Evolutionary conservation across 2,113 vertebrate genomes (phyloP).

Genomic region (Zeus faber): DNA sequence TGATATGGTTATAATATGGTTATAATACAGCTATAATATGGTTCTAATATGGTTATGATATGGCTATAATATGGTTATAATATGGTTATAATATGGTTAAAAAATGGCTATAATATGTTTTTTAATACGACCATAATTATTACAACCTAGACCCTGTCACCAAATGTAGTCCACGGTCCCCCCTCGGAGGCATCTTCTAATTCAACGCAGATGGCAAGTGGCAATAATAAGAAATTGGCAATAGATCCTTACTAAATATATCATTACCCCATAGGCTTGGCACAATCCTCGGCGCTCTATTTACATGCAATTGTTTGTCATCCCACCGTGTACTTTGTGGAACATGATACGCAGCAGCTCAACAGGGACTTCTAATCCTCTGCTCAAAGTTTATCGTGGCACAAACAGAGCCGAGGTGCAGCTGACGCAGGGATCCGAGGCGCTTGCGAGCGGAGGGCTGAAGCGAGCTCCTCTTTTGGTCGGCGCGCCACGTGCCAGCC

Average conservation of each 20-base stretch:
- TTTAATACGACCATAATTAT: too few relatives aligned
- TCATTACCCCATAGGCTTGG: slow-evolving; percentile 56
- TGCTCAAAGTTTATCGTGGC: slow-evolving; percentile 13
- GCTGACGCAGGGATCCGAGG: too few relatives aligned
- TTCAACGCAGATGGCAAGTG: slow-evolving; percentile 63
- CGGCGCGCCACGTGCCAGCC: too few relatives aligned
- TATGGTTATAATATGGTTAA: too few relatives aligned
- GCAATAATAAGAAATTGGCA: slow-evolving; percentile 57
- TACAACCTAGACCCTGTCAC: slow-evolving; percentile 11
- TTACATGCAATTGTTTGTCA: slow-evolving; percentile 36
- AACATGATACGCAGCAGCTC: slow-evolving; percentile 32
- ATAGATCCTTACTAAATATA: slow-evolving; percentile 61
- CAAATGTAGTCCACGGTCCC: slow-evolving; percentile 49
- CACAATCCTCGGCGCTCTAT: slow-evolving; percentile 41
- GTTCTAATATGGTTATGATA: too few relatives aligned
- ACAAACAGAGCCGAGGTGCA: slow-evolving; percentile 31
- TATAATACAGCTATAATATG: too few relatives aligned
- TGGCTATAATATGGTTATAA: too few relatives aligned
- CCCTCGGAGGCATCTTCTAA: slow-evolving; percentile 50
- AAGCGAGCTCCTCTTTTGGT: too few relatives aligned
- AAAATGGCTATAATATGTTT: too few relatives aligned
- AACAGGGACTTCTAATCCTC: slow-evolving; percentile 13
- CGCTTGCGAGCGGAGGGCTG: too few relatives aligned
- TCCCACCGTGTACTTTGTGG: slow-evolving; percentile 13
- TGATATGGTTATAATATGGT: too few relatives aligned